Percentiles rank a stretch among this genome's conserved stretches.
Evolutionary conservation across 2,797 vertebrate species (phyloP).

Genomic region (Echeneis naucrates): DNA sequence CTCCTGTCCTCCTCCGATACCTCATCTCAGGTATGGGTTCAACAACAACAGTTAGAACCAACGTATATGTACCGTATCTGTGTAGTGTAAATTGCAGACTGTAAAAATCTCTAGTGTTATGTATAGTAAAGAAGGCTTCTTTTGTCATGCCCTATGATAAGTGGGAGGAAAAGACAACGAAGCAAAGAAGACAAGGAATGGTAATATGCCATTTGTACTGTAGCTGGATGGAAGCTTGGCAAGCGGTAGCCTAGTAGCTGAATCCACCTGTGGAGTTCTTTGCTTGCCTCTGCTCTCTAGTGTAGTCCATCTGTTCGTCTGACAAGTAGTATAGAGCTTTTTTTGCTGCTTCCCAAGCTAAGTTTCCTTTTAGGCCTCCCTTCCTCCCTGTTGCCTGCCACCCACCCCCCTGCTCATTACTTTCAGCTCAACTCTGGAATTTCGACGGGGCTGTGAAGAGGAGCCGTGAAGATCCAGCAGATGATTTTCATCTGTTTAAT

Average conservation of each 20-base stretch:
- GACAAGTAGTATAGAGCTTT: slow-evolving; percentile 61
- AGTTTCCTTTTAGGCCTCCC: slow-evolving; percentile 52
- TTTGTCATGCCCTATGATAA: slow-evolving; percentile 61
- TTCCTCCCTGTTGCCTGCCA: neutral
- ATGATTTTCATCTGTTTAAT: slow-evolving; percentile 75
- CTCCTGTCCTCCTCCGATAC: slow-evolving; percentile 81
- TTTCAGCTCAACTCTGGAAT: slow-evolving; percentile 61
- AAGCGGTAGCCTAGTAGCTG: slow-evolving; percentile 53
- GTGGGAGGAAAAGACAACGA: slow-evolving; percentile 67
- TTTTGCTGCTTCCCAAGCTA: slow-evolving; percentile 43
- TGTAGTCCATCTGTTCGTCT: slow-evolving; percentile 70
- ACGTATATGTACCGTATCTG: slow-evolving; percentile 14
- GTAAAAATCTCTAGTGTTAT: slow-evolving; percentile 34
- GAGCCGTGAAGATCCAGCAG: slow-evolving; percentile 70
- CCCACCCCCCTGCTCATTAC: slow-evolving; percentile 27
- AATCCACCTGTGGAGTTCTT: slow-evolving; percentile 68
- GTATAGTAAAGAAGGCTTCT: slow-evolving; percentile 40
- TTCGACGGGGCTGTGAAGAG: slow-evolving; percentile 57
- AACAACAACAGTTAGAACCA: slow-evolving; percentile 47
- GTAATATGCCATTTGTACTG: slow-evolving; percentile 49
- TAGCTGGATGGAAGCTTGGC: slow-evolving; percentile 50
- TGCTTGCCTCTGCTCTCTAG: slow-evolving; percentile 48
- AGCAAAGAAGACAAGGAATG: slow-evolving; percentile 53
- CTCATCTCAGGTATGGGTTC: slow-evolving; percentile 82
- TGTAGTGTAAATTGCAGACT: slow-evolving; percentile 36